Percentiles rank a stretch among this genome's conserved stretches.
Conservation (phyloP, 1,140 invertebrate species). For the Drosophila pruinosa region DNA sequence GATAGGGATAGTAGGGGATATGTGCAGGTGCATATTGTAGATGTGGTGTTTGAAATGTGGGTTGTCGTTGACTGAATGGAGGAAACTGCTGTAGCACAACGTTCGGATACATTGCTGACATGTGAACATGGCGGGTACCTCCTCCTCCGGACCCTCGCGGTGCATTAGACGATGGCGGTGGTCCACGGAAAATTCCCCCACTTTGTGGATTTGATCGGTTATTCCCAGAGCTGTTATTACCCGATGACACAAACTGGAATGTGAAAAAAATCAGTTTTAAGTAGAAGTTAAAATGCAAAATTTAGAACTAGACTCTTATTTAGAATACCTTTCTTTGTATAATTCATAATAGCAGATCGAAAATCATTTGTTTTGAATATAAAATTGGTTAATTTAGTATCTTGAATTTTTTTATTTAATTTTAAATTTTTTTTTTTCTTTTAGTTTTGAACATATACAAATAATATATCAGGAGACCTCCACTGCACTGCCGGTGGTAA, state of each 20-base stretch:
- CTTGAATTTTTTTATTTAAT: too few species aligned
- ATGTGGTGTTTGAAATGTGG: conserved; percentile 58
- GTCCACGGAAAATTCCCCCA: conserved; percentile 62
- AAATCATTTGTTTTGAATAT: too few species aligned
- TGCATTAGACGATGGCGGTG: conserved; percentile 50
- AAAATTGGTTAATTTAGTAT: too few species aligned
- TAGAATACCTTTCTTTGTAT: not conserved
- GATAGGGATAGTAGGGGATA: conserved; percentile 62
- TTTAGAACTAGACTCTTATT: too few species aligned
- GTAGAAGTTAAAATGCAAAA: not conserved
- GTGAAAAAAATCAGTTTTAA: not conserved
- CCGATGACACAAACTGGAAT: conserved; percentile 64
- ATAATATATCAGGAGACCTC: too few species aligned
- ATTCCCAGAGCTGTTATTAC: conserved; percentile 62
- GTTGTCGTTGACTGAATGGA: conserved; percentile 61
- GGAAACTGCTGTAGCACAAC: conserved; percentile 63
- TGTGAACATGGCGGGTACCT: conserved; percentile 57
- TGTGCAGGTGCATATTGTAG: conserved; percentile 60
- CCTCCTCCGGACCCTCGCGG: conserved; percentile 42
- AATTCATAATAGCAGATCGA: not conserved
- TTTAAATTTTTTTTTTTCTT: too few species aligned
- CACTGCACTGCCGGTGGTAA: too few species aligned
- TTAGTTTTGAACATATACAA: too few species aligned
- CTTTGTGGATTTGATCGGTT: conserved; percentile 63
- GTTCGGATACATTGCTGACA: conserved; percentile 63